Evolutionary conservation across 2,113 vertebrate genomes (phyloP).

Genomic region (Cryptomyrus ogoouensis): DNA sequence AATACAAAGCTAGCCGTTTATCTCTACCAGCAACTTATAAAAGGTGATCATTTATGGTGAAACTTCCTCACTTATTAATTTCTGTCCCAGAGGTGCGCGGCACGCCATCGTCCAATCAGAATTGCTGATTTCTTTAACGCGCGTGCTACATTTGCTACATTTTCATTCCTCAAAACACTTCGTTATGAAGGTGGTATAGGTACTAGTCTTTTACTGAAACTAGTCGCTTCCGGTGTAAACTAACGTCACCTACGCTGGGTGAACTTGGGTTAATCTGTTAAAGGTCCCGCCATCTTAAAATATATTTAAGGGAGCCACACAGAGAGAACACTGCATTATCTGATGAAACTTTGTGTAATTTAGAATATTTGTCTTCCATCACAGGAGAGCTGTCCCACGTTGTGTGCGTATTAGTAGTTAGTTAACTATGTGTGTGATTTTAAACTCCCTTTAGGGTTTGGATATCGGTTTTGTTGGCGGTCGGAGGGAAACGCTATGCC

Average conservation of each 20-base stretch:
- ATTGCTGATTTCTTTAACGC: not conserved
- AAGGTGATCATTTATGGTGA: not conserved
- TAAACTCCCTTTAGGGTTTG: not conserved
- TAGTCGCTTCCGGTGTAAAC: not conserved
- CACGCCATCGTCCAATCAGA: not conserved
- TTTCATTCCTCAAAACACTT: not conserved
- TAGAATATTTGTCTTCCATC: not conserved
- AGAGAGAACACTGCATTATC: not conserved
- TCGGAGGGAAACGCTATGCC: slow-evolving; percentile 61
- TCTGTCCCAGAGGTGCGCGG: not conserved
- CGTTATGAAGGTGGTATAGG: not conserved
- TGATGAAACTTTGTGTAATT: not conserved
- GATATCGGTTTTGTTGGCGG: not conserved
- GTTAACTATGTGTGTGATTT: not conserved
- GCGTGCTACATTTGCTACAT: not conserved
- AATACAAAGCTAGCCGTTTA: not conserved
- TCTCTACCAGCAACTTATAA: not conserved
- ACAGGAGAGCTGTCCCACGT: not conserved
- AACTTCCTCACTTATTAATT: not conserved
- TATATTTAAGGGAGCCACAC: not conserved
- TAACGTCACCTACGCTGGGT: not conserved
- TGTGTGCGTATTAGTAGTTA: not conserved
- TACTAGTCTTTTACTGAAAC: not conserved
- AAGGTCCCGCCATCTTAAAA: not conserved
- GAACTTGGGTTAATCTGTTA: not conserved